Evolutionary conservation across 2,113 vertebrate genomes (phyloP).

Genomic region (Oreotrochilus melanogaster): DNA sequence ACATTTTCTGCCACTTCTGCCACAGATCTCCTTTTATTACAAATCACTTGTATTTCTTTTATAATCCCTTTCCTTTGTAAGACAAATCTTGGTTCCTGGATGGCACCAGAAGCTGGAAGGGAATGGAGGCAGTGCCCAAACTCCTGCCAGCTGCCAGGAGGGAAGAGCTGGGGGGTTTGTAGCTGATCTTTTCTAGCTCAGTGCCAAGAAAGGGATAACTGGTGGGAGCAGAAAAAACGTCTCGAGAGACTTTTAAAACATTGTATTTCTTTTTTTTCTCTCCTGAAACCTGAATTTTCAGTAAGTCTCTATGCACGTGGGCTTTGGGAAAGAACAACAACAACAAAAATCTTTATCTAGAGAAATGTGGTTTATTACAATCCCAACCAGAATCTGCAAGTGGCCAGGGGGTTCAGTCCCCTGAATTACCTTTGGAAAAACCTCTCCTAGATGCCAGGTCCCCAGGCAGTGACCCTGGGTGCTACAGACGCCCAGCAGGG

Average conservation of each 20-base stretch:
- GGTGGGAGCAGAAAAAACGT: not conserved
- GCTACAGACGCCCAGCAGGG: not conserved
- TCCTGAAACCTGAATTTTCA: not conserved
- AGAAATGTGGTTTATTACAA: not conserved
- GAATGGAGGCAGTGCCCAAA: not conserved
- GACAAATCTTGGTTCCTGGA: not conserved
- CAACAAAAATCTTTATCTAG: too few relatives aligned
- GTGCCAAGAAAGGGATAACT: not conserved
- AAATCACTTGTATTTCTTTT: not conserved
- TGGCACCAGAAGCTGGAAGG: not conserved
- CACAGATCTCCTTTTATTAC: not conserved
- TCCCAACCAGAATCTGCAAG: not conserved
- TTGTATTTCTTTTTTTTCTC: rapidly evolving
- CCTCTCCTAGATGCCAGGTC: not conserved
- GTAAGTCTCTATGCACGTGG: rapidly evolving
- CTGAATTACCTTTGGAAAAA: not conserved
- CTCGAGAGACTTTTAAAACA: rapidly evolving
- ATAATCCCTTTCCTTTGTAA: not conserved
- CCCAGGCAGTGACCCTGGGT: not conserved
- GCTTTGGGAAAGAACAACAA: not conserved
- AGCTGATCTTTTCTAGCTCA: not conserved
- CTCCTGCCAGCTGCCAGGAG: not conserved
- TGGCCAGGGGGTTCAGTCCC: not conserved
- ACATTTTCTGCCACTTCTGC: constrained; percentile 10
- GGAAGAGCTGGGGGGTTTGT: not conserved